Percentiles rank a stretch among this genome's conserved stretches.
Evolutionary conservation across 37 sponge, comb jelly and placozoan species (phyloP).

Genomic region (Tethya wilhelma): DNA sequence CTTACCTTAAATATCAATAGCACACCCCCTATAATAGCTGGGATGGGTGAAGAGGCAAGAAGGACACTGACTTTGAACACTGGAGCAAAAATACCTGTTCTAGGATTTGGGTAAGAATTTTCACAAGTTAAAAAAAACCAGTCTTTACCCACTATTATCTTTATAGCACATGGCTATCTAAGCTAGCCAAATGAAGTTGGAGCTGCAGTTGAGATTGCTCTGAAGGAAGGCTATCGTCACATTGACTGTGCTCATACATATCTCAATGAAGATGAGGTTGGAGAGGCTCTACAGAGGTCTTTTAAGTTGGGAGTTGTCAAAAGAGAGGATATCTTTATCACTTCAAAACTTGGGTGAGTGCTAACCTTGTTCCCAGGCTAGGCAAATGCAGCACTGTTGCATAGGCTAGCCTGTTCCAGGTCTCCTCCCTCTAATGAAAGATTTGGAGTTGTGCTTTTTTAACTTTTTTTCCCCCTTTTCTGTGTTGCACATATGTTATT

Average conservation of each 20-base stretch:
- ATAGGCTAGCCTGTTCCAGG: background rate
- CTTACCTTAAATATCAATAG: too few relatives aligned
- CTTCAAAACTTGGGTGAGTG: constrained; percentile 78
- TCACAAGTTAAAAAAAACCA: background rate
- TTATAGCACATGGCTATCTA: constrained; percentile 65
- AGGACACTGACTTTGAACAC: constrained; percentile 51
- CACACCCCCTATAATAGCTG: too few relatives aligned
- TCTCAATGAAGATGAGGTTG: constrained; percentile 80
- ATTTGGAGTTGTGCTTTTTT: background rate
- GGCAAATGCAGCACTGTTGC: too few relatives aligned
- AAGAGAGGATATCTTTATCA: constrained; percentile 80
- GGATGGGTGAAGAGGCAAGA: too few relatives aligned
- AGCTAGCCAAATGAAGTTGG: constrained; percentile 61
- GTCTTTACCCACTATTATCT: background rate
- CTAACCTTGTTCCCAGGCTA: background rate
- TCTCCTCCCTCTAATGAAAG: background rate
- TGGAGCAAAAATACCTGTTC: constrained; percentile 58
- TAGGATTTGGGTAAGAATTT: constrained; percentile 72
- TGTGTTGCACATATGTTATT: background rate
- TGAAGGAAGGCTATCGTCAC: constrained; percentile 78
- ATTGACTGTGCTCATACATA: constrained; percentile 88
- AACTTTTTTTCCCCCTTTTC: background rate
- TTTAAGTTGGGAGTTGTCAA: constrained; percentile 77
- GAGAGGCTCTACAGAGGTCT: constrained; percentile 70
- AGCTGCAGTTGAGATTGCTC: constrained; percentile 64